phyloP scores from a whole-genome alignment of 2,888 invertebrate genomes.

The Caenorhabditis doughertyi region DNA sequence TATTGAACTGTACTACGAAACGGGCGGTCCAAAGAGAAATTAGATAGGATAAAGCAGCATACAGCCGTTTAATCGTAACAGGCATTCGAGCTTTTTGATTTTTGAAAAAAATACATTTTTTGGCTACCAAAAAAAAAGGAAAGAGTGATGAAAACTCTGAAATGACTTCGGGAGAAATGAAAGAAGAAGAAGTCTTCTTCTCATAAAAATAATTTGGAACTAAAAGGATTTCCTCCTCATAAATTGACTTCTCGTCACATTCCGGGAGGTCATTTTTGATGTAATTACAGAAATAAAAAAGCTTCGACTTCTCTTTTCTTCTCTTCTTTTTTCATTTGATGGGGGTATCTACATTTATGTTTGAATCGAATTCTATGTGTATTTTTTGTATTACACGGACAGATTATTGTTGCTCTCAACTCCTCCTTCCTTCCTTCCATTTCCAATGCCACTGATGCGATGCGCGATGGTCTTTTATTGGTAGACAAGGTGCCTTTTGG shows the following conservation, averaged over 20 bases:
- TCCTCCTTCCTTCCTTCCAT: neutral
- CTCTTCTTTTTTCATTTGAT: constrained; percentile 22
- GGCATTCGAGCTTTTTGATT: too few species aligned
- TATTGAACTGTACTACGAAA: constrained; percentile 10
- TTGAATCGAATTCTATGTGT: constrained; percentile 44
- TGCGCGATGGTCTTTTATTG: constrained; percentile 32
- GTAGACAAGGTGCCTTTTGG: constrained; percentile 19
- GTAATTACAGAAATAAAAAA: constrained; percentile 29
- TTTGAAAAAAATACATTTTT: neutral
- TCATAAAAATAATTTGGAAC: constrained; percentile 43
- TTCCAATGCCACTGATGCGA: constrained; percentile 39
- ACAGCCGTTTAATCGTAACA: too few species aligned
- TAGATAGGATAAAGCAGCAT: too few species aligned
- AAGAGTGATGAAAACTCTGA: neutral
- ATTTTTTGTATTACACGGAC: constrained; percentile 57
- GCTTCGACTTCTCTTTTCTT: constrained; percentile 11
- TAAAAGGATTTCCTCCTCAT: constrained; percentile 25
- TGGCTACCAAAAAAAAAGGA: neutral
- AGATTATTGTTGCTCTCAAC: constrained; percentile 34
- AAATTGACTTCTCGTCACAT: constrained; percentile 16
- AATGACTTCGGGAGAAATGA: neutral
- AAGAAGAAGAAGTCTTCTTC: constrained; percentile 2
- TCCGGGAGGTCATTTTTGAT: constrained; percentile 40
- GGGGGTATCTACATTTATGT: constrained; percentile 29
- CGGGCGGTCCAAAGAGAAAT: constrained; percentile 10